These are phyloP conservation scores for Dendrolimus houi DNA, from an alignment of 2,888 invertebrate species.

Conservation along the genomic window DNA sequence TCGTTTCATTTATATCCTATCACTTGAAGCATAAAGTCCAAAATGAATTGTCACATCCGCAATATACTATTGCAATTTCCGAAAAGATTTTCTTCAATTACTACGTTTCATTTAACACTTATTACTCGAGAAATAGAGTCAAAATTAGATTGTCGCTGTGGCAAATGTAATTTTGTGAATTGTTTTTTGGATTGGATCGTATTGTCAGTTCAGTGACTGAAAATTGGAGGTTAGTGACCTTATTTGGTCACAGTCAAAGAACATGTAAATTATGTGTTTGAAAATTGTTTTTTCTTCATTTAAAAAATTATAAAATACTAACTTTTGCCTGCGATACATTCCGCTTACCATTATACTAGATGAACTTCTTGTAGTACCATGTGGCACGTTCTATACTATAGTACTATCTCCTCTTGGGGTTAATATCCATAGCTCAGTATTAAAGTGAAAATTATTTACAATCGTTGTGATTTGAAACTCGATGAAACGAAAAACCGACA, in stretches of 20 bases:
- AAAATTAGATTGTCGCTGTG: background rate
- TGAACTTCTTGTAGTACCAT: too few species aligned
- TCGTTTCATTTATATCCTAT: background rate
- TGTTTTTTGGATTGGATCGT: background rate
- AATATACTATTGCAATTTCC: background rate
- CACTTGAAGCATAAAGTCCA: slow-evolving; percentile 1
- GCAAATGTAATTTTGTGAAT: background rate
- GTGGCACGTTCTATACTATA: too few species aligned
- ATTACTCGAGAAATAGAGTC: background rate
- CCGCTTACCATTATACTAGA: too few species aligned
- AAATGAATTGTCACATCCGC: background rate
- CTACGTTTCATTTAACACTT: background rate
- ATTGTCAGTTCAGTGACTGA: background rate
- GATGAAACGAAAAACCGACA: too few species aligned
- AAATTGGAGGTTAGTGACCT: background rate
- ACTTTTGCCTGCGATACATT: too few species aligned
- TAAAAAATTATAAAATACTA: background rate
- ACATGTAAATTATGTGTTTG: background rate
- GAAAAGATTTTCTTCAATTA: background rate
- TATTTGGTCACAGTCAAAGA: background rate
- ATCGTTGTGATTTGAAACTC: too few species aligned
- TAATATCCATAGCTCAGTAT: too few species aligned
- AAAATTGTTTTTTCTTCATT: background rate
- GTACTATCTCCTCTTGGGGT: too few species aligned
- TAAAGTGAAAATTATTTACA: too few species aligned